These are phyloP conservation scores for Zoanthus sansibaricus DNA, from an alignment of 92 coral and sea anemone genomes.

Conservation along the genomic window DNA sequence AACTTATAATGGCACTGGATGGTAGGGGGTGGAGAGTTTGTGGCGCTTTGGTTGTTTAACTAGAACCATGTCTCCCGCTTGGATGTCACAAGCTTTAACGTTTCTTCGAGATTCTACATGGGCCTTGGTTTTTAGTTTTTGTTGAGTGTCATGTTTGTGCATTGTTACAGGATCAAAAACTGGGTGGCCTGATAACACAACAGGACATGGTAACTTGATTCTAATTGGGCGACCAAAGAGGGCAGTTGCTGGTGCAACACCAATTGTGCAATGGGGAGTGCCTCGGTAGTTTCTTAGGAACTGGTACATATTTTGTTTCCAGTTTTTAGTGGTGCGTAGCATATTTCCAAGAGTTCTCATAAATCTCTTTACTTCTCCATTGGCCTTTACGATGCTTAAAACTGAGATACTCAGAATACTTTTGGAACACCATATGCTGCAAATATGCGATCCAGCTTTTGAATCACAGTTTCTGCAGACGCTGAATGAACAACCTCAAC, in stretches of 20 bases:
- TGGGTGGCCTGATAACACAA: not conserved
- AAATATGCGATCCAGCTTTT: not conserved
- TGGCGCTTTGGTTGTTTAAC: not conserved
- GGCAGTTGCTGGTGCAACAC: constrained; percentile 50
- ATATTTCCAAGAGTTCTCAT: not conserved
- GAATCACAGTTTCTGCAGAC: constrained; percentile 44
- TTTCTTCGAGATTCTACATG: not conserved
- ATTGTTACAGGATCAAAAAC: not conserved
- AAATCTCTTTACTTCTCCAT: not conserved
- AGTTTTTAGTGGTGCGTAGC: not conserved
- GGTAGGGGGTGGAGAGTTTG: not conserved
- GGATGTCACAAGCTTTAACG: not conserved
- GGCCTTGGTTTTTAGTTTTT: no score
- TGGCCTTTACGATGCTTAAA: constrained; percentile 50
- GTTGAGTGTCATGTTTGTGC: not conserved
- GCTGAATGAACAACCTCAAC: constrained; percentile 52
- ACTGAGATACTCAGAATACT: constrained; percentile 35
- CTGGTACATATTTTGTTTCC: not conserved
- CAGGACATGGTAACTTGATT: not conserved
- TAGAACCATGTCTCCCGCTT: not conserved
- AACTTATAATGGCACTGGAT: not conserved
- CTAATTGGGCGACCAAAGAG: constrained; percentile 52
- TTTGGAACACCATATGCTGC: constrained; percentile 50
- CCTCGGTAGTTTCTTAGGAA: constrained; percentile 52
- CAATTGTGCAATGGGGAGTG: constrained; percentile 50